Percentiles rank a stretch among this genome's conserved stretches.
These are phyloP conservation scores for Scaptodrosophila latifasciaeformis DNA, from an alignment of 2,888 invertebrate species.

Conservation along the genomic window DNA sequence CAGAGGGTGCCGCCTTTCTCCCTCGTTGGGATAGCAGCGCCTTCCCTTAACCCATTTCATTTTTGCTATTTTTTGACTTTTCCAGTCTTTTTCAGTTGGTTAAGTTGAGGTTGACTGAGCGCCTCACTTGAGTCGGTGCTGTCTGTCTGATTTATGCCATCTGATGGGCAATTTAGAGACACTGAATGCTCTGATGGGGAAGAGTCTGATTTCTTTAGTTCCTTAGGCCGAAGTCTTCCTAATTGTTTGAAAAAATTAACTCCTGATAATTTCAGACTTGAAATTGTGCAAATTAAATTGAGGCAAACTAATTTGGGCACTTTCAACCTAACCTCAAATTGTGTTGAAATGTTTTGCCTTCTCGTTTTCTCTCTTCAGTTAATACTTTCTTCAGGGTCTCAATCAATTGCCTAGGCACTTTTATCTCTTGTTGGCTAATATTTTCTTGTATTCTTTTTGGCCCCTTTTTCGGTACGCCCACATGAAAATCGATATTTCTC, in stretches of 20 bases:
- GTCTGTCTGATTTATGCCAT: slow-evolving; percentile 49
- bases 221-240: too few relatives aligned
- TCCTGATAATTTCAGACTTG: too few relatives aligned
- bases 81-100: slow-evolving; percentile 45
- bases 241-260: too few relatives aligned
- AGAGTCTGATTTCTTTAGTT: too few relatives aligned
- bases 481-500: slow-evolving; percentile 62
- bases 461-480: slow-evolving; percentile 28
- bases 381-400: slow-evolving; percentile 10
- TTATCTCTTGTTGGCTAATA: slow-evolving; percentile 64
- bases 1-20: slow-evolving; percentile 30
- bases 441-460: slow-evolving; percentile 28
- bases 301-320: too few relatives aligned
- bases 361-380: too few relatives aligned
- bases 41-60: slow-evolving; percentile 57
- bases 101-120: slow-evolving; percentile 39
- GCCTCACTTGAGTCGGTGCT: slow-evolving; percentile 22
- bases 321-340: too few relatives aligned
- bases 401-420: slow-evolving; percentile 46
- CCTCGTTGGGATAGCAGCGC: slow-evolving; percentile 30
- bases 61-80: slow-evolving; percentile 43
- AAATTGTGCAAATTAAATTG: too few relatives aligned
- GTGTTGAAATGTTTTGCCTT: too few relatives aligned
- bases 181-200: too few relatives aligned
- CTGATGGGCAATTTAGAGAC: too few relatives aligned